Base-by-base conservation (phyloP, 2,113 vertebrate species). In the Phalacrocorax aristotelis region DNA sequence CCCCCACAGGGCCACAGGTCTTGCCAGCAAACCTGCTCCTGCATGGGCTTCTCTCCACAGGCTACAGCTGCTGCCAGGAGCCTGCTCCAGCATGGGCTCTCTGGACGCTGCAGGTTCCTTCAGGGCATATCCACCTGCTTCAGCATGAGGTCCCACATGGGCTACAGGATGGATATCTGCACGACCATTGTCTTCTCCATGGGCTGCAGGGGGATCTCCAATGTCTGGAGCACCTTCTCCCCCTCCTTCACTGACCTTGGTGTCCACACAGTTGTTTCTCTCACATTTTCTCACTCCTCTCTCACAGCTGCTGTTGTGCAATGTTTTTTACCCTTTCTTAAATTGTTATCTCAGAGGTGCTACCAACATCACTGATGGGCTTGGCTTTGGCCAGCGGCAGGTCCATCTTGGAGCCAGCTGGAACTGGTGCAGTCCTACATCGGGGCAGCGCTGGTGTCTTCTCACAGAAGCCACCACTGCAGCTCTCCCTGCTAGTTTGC, bases 381-480 rank as follows among this genome's bases (percentile, higher is more conserved):
- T 58, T 32, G n/a, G 30, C 57, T n/a, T n/a, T n/a, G 58, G 9
- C 58, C 32, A 55, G 55, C 1, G 0, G 9, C 2, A 0, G 0
- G 4, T 44, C 60, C 4, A 2, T 62, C 36, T 30, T 68, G 74
- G 36, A 69, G 16, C 5, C 20, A 46, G 7, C 14, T 81, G 23
- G 42, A 78, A 27, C 8, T 49, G 9, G 3, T 14, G 69, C 26
- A 51, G 11, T 40, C n/a, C 15, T 25, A 11, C 11, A 25, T 40
- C 6, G 10, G 32, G 23, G 10, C 23, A 93, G 20, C 8, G 17
- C 22, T 32, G 16, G 7, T 78, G 36, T 78, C 7, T 78, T 64
- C 49, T 71, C 57, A 57, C 42, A 61, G 19, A 84, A 54, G 32
- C 25, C 32, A 64, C 11, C 32, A n/a, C 30, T 90, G 30, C 58